These are phyloP conservation scores for Antheraea mylitta DNA, from an alignment of 1,140 invertebrate genomes.

Conservation along the genomic window DNA sequence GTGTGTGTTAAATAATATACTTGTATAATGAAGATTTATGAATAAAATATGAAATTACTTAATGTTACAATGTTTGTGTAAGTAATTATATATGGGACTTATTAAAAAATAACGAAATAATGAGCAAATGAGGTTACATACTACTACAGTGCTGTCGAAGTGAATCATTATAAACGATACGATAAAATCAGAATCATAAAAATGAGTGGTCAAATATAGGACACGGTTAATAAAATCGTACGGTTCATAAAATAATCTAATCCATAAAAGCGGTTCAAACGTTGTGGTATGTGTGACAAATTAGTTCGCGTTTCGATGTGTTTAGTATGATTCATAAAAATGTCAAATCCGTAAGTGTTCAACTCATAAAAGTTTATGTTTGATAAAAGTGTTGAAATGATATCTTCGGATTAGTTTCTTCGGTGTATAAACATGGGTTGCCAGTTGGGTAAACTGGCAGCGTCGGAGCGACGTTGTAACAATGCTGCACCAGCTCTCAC, in stretches of 20 bases:
- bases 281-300: background rate
- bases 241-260: background rate
- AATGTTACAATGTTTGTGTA: background rate
- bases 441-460: constrained; percentile 86
- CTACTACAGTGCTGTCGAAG: background rate
- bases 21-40: background rate
- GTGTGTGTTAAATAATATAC: background rate
- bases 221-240: background rate
- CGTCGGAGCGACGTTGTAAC: constrained; percentile 75
- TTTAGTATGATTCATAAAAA: too few relatives aligned
- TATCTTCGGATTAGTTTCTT: background rate
- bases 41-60: constrained; percentile 1
- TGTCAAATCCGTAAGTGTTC: background rate
- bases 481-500: constrained; percentile 59
- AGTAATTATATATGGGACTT: background rate
- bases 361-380: background rate
- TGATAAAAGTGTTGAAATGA: background rate
- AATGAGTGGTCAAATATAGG: background rate
- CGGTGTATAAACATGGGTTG: constrained; percentile 82
- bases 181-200: background rate
- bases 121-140: background rate
- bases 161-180: background rate
- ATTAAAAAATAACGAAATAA: background rate
- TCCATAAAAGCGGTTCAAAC: background rate
- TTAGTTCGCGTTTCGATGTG: too few relatives aligned